A percentile compares a stretch with the other conserved stretches of the same genome.
These are phyloP conservation scores for Actenoides lindsayi DNA, from an alignment of 2,113 vertebrate species.

Conservation along the genomic window DNA sequence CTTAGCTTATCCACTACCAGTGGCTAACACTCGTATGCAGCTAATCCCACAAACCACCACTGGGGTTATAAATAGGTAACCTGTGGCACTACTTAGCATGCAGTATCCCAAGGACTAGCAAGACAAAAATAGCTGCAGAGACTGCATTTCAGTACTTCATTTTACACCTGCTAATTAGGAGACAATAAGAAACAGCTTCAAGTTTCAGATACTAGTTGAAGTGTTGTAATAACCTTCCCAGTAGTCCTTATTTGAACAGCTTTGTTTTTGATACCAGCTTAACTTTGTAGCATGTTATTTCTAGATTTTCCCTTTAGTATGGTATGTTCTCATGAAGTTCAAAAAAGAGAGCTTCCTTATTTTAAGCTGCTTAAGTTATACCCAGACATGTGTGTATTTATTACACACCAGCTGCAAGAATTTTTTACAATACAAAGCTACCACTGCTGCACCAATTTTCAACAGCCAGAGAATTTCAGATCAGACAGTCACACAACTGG, in stretches of 20 bases:
- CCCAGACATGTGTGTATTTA: neutral
- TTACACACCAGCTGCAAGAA: neutral
- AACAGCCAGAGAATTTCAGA: neutral
- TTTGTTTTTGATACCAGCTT: neutral
- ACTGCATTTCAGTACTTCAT: neutral
- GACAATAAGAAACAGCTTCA: neutral
- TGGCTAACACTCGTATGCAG: neutral
- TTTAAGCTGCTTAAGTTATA: neutral
- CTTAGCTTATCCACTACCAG: neutral
- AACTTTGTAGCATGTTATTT: neutral
- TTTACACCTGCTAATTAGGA: neutral
- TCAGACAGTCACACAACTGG: neutral
- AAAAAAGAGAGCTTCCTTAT: neutral
- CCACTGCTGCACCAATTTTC: neutral
- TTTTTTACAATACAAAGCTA: neutral
- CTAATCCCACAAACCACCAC: neutral
- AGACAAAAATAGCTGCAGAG: neutral
- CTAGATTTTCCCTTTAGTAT: neutral
- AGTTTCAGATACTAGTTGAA: neutral
- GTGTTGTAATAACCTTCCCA: neutral
- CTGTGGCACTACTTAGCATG: neutral
- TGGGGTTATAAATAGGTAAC: neutral
- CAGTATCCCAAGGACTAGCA: neutral
- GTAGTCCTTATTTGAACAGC: neutral
- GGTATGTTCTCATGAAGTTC: neutral